A percentile compares a stretch with the other conserved stretches of the same genome.
phyloP scores from a whole-genome alignment of 2,888 invertebrate genomes.

The Gandaritis pyraliata region DNA sequence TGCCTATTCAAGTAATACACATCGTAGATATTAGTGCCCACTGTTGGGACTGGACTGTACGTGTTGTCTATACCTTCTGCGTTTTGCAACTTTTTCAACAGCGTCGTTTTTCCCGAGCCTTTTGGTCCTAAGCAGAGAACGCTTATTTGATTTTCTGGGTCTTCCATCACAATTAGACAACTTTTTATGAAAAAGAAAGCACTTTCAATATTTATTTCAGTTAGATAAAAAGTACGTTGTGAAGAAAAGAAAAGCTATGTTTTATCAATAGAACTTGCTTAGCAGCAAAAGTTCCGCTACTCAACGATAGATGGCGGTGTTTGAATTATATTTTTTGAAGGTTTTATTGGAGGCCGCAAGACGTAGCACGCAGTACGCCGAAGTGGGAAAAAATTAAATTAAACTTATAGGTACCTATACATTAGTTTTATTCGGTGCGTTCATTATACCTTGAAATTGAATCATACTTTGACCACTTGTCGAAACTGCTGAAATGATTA shows the following conservation, averaged over 20 bases:
- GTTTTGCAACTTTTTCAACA: conserved; percentile 89
- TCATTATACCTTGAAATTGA: conserved; percentile 38
- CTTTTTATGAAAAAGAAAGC: neutral
- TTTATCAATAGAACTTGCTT: conserved; percentile 52
- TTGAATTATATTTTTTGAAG: neutral
- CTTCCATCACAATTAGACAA: conserved; percentile 59
- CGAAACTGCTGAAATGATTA: conserved; percentile 27
- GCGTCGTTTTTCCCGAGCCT: conserved; percentile 92
- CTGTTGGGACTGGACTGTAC: conserved; percentile 91
- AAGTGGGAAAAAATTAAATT: neutral
- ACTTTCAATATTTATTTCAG: neutral
- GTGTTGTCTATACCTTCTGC: conserved; percentile 89
- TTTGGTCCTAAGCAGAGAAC: conserved; percentile 90
- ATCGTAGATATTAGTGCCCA: conserved; percentile 90
- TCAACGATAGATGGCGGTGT: conserved; percentile 60
- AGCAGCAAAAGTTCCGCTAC: conserved; percentile 52
- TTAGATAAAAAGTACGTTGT: too few relatives aligned
- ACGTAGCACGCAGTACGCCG: neutral
- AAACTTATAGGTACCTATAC: conserved; percentile 8
- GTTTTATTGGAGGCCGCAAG: neutral
- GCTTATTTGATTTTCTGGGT: conserved; percentile 70
- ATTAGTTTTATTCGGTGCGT: conserved; percentile 35
- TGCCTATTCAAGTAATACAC: conserved; percentile 80
- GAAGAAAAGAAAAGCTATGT: conserved; percentile 34
- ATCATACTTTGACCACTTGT: conserved; percentile 24